Evolutionary conservation across 2,797 vertebrate genomes (phyloP).

Genomic region (Megaceryle alcyon): DNA sequence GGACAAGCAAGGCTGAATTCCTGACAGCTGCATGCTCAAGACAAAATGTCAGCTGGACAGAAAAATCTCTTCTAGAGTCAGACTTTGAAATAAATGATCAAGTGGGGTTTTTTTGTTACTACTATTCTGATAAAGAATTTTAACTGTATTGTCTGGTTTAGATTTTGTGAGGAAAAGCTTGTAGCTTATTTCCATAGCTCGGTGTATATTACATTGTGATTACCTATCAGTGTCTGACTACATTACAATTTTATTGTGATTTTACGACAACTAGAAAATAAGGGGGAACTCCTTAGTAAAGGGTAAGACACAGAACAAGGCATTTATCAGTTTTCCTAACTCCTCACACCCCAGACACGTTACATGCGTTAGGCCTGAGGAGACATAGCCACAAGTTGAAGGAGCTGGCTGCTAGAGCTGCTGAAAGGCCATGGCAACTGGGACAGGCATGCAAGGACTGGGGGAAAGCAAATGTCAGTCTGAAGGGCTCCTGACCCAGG

Average conservation of each 20-base stretch:
- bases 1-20: neutral
- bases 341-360: neutral
- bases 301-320: neutral
- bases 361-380: fast-evolving
- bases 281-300: neutral
- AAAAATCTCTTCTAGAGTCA: neutral
- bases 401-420: neutral
- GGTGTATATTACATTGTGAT: neutral
- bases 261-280: neutral
- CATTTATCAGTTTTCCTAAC: fast-evolving
- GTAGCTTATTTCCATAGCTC: neutral
- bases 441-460: neutral
- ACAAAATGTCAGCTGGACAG: neutral
- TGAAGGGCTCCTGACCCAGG: too few relatives aligned
- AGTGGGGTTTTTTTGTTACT: neutral
- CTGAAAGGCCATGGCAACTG: too few relatives aligned
- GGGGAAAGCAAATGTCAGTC: neutral
- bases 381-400: neutral
- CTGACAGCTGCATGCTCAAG: neutral
- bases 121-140: neutral
- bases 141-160: neutral
- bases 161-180: neutral
- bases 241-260: neutral
- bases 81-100: fast-evolving
- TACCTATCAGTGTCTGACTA: too few relatives aligned